Conservation (phyloP, 2,113 vertebrate species). For the Pica pica region DNA sequence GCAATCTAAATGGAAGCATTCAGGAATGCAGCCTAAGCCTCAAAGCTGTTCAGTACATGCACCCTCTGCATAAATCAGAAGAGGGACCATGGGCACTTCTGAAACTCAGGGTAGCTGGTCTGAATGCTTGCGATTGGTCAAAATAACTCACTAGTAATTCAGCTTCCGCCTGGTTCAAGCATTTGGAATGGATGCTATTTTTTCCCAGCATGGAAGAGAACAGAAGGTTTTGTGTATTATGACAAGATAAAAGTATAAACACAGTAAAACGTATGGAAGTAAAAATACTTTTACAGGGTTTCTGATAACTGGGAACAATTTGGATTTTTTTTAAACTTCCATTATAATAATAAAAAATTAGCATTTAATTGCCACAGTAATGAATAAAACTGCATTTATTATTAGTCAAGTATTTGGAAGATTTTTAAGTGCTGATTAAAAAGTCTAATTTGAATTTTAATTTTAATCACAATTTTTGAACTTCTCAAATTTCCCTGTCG, state of each 20-base stretch:
- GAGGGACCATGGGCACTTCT: background rate
- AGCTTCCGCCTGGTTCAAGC: background rate
- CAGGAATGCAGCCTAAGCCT: background rate
- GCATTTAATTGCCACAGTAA: background rate
- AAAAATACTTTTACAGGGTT: background rate
- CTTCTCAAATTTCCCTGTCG: background rate
- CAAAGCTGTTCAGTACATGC: background rate
- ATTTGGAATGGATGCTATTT: accelerated
- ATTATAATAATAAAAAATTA: background rate
- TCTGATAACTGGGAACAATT: background rate
- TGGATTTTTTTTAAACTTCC: background rate
- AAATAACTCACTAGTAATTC: background rate
- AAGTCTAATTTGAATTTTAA: conserved; percentile 11
- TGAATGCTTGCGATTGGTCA: background rate
- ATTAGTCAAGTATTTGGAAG: conserved; percentile 1
- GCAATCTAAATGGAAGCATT: background rate
- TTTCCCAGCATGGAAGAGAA: background rate
- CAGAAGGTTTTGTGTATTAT: background rate
- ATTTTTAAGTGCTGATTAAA: background rate
- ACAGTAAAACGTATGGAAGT: background rate
- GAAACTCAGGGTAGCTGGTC: background rate
- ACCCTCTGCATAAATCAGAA: background rate
- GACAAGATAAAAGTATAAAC: background rate
- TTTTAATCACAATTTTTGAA: conserved; percentile 20
- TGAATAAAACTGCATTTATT: background rate